Conservation (phyloP, 1,140 invertebrate genomes). For the Aphelinus certus region DNA sequence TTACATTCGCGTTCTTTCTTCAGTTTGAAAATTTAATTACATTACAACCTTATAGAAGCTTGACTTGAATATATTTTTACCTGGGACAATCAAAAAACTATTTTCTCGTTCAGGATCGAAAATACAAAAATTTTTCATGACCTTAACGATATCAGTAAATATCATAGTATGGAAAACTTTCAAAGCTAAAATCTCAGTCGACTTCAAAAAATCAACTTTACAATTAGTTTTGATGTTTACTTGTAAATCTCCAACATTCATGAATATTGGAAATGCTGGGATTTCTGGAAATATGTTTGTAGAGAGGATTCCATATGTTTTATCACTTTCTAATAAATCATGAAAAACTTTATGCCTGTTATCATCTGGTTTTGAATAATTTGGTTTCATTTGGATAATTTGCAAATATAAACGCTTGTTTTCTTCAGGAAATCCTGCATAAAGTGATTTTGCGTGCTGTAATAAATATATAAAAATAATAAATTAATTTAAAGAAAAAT, state of each 20-base stretch:
- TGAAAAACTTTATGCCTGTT: slow-evolving; percentile 55
- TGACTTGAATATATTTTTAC: slow-evolving; percentile 45
- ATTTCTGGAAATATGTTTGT: slow-evolving; percentile 68
- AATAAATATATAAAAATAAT: slow-evolving; percentile 25
- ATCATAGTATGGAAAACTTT: slow-evolving; percentile 69
- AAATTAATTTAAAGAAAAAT: neutral
- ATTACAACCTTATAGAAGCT: too few relatives aligned
- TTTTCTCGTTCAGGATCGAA: slow-evolving; percentile 75
- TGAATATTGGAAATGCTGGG: slow-evolving; percentile 86
- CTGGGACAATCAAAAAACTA: slow-evolving; percentile 81
- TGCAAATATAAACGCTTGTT: slow-evolving; percentile 67
- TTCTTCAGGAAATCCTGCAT: slow-evolving; percentile 57
- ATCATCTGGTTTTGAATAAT: slow-evolving; percentile 53
- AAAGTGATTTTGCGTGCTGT: slow-evolving; percentile 64
- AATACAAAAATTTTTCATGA: slow-evolving; percentile 82
- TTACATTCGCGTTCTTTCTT: too few relatives aligned
- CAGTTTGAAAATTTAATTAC: too few relatives aligned
- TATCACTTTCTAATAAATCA: slow-evolving; percentile 47
- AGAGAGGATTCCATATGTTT: slow-evolving; percentile 71
- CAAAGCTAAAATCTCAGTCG: slow-evolving; percentile 68
- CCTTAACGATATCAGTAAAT: slow-evolving; percentile 77
- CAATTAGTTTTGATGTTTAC: slow-evolving; percentile 71
- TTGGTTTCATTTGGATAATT: slow-evolving; percentile 70
- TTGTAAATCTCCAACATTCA: slow-evolving; percentile 81
- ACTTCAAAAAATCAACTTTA: slow-evolving; percentile 64